A percentile compares a stretch with the other conserved stretches of the same genome.
Evolutionary conservation across 2,888 invertebrate genomes (phyloP).

Genomic region (Esperia sulphurella): DNA sequence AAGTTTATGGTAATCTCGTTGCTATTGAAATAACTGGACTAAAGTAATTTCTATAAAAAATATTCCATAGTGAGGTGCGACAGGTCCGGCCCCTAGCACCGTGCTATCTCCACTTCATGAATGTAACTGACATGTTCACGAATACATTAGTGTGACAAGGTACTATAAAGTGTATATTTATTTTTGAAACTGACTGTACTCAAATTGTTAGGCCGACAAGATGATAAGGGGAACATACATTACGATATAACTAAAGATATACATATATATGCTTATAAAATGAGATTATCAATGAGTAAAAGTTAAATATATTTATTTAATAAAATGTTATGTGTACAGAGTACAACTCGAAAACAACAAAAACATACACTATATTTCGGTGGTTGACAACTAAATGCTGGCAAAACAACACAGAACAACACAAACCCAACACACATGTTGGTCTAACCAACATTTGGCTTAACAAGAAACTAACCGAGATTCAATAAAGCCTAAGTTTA

Average conservation of each 20-base stretch:
- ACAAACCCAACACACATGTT: conserved; percentile 6
- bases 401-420: conserved; percentile 10
- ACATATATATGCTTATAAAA: conserved; percentile 35
- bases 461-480: conserved; percentile 20
- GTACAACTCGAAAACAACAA: conserved; percentile 19
- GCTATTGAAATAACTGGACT: no score
- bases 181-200: background rate
- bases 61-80: no score
- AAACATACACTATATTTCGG: conserved; percentile 20
- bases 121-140: no score
- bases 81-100: no score
- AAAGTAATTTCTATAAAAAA: no score
- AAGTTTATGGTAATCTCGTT: no score
- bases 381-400: conserved; percentile 27
- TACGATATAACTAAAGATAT: conserved; percentile 17
- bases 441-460: background rate
- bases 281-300: conserved; percentile 62
- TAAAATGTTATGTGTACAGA: conserved; percentile 20
- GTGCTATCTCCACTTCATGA: no score
- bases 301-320: conserved; percentile 18
- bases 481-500: conserved; percentile 28
- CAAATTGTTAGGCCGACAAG: conserved; percentile 37
- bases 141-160: no score
- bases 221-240: conserved; percentile 16
- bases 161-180: no score